Evolutionary conservation across 1,140 invertebrate genomes (phyloP).

Genomic region (Neodiprion pinetum): DNA sequence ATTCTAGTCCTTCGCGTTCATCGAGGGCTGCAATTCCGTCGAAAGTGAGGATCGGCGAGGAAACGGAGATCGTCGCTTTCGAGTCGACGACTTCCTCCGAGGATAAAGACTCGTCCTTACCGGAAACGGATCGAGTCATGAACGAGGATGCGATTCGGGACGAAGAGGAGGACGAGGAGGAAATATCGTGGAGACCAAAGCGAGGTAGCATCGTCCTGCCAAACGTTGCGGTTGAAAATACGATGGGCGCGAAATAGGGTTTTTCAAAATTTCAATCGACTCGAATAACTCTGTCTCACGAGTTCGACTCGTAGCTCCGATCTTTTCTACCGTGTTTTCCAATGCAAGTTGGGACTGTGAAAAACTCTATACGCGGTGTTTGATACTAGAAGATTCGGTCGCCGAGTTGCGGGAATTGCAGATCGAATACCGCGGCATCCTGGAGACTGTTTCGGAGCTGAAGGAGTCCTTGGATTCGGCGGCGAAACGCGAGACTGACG

Average conservation of each 20-base stretch:
- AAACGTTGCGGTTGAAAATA: neutral
- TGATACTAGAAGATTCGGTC: neutral
- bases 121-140: neutral
- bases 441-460: neutral
- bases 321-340: no score
- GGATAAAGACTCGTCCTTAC: neutral
- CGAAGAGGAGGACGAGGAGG: constrained; percentile 16
- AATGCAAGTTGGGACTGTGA: neutral
- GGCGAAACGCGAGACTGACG: no score
- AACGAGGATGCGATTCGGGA: neutral
- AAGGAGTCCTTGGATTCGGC: neutral
- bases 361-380: neutral
- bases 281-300: no score
- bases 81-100: neutral
- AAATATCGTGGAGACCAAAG: constrained; percentile 35
- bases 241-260: no score
- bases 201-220: constrained; percentile 25
- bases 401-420: neutral
- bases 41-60: neutral
- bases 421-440: neutral
- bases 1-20: neutral
- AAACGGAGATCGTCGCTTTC: no score
- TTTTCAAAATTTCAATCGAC: no score
- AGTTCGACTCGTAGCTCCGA: no score
- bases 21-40: neutral